Conservation (phyloP, 2,113 vertebrate species). For the Lethenteron camtschaticum region DNA sequence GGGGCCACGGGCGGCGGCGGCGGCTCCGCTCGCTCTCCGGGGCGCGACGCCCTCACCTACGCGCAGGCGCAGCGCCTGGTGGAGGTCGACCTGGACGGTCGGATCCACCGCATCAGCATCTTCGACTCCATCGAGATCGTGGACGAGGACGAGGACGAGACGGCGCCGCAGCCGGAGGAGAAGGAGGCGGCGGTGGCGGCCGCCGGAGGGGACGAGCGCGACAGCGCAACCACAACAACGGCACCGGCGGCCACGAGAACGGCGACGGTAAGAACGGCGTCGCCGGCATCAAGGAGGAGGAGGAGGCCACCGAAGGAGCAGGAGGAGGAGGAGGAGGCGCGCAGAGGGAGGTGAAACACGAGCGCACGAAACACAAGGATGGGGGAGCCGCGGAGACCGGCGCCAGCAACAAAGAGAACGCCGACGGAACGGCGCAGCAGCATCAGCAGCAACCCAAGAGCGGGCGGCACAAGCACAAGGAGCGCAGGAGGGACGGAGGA, state of each 20-base stretch:
- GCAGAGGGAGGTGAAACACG: not conserved
- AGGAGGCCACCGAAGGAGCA: constrained; percentile 14
- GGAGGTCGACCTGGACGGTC: too few species aligned
- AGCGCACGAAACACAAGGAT: too few species aligned
- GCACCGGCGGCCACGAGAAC: constrained; percentile 97
- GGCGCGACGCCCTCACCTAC: too few species aligned
- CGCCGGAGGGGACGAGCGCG: constrained; percentile 15
- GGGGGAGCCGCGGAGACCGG: constrained; percentile 23
- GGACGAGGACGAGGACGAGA: too few species aligned
- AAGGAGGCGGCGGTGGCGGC: too few species aligned
- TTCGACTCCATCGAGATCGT: too few species aligned
- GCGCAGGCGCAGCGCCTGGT: too few species aligned
- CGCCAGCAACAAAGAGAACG: constrained; percentile 47
- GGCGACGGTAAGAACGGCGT: constrained; percentile 43
- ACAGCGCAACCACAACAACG: constrained; percentile 82
- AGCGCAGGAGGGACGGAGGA: constrained; percentile 56
- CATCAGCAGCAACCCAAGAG: constrained; percentile 46
- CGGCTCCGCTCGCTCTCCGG: not conserved
- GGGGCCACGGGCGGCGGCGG: not conserved
- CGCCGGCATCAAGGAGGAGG: constrained; percentile 53
- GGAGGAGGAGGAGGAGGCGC: too few species aligned
- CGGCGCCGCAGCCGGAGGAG: too few species aligned
- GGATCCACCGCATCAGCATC: too few species aligned
- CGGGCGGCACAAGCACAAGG: constrained; percentile 89
- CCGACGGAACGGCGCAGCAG: constrained; percentile 29